Conservation (phyloP, 1,140 invertebrate species). For the Elymnias hypermnestra region DNA sequence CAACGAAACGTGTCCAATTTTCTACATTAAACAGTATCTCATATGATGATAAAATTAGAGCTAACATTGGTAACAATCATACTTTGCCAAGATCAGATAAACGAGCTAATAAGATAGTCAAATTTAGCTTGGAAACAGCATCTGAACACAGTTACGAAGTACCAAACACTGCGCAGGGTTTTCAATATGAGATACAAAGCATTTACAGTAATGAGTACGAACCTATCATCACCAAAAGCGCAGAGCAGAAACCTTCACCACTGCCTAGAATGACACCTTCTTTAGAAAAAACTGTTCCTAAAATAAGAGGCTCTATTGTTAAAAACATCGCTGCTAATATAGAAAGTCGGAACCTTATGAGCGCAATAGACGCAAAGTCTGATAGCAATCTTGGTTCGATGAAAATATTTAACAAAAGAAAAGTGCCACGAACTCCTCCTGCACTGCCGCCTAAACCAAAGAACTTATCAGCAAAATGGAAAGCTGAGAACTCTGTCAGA, state of each 20-base stretch:
- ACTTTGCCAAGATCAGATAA: conserved; percentile 62
- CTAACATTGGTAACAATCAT: conserved; percentile 44
- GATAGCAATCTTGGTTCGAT: conserved; percentile 55
- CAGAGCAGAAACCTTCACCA: conserved; percentile 56
- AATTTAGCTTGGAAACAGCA: conserved; percentile 73
- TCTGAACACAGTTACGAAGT: conserved; percentile 75
- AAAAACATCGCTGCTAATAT: conserved; percentile 78
- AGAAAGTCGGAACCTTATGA: conserved; percentile 75
- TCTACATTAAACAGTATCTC: conserved; percentile 74
- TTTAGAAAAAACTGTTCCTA: conserved; percentile 45
- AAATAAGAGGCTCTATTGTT: conserved; percentile 67
- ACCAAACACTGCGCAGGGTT: conserved; percentile 69
- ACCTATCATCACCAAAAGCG: conserved; percentile 76
- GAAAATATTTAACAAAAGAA: conserved; percentile 74
- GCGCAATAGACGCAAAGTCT: conserved; percentile 44
- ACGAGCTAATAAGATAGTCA: conserved; percentile 71
- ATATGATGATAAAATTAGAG: conserved; percentile 68
- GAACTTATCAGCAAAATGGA: conserved; percentile 79
- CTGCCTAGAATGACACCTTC: conserved; percentile 38
- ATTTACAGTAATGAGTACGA: conserved; percentile 81
- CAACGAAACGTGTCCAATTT: conserved; percentile 72
- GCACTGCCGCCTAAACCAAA: conserved; percentile 83
- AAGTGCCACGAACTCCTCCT: conserved; percentile 80
- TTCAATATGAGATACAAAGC: conserved; percentile 78
- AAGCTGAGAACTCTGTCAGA: conserved; percentile 68